phyloP scores from a whole-genome alignment of 2,888 invertebrate species.

The Odontocolon sp. region DNA sequence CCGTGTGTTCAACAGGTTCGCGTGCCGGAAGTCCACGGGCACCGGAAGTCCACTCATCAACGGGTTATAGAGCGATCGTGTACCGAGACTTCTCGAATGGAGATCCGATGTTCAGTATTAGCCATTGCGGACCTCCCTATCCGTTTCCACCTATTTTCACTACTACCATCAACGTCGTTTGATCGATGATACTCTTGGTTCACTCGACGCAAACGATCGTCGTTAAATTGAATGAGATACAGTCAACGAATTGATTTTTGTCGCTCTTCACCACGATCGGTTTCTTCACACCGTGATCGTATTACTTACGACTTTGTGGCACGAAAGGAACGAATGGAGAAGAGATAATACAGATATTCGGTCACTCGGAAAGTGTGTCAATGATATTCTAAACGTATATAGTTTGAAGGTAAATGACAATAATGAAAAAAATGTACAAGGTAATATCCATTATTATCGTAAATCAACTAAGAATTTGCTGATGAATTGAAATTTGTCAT shows the following conservation, averaged over 20 bases:
- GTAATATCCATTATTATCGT: too few relatives aligned
- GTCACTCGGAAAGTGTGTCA: not conserved
- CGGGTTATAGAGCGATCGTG: conserved; percentile 8
- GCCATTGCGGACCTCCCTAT: conserved; percentile 12
- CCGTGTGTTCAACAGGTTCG: conserved; percentile 76
- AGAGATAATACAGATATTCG: not conserved
- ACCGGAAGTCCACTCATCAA: conserved; percentile 76
- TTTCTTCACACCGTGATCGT: not conserved
- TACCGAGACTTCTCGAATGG: conserved; percentile 7
- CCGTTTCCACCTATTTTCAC: not conserved
- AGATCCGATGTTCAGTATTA: conserved; percentile 23
- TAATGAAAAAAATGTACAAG: too few relatives aligned
- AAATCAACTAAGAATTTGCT: too few relatives aligned
- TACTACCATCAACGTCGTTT: not conserved
- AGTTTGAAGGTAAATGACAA: too few relatives aligned
- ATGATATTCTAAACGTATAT: not conserved
- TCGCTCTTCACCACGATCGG: not conserved
- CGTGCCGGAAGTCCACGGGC: conserved; percentile 75
- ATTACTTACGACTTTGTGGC: not conserved
- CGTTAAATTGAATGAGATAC: not conserved
- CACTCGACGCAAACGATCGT: not conserved
- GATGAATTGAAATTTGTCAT: too few relatives aligned
- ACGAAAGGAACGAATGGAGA: not conserved
- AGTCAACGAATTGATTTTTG: conserved; percentile 8
- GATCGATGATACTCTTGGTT: conserved; percentile 21